Percentiles rank a stretch among this genome's conserved stretches.
These are phyloP conservation scores for Notodonta dromedarius DNA, from an alignment of 2,888 invertebrate genomes.

Conservation along the genomic window DNA sequence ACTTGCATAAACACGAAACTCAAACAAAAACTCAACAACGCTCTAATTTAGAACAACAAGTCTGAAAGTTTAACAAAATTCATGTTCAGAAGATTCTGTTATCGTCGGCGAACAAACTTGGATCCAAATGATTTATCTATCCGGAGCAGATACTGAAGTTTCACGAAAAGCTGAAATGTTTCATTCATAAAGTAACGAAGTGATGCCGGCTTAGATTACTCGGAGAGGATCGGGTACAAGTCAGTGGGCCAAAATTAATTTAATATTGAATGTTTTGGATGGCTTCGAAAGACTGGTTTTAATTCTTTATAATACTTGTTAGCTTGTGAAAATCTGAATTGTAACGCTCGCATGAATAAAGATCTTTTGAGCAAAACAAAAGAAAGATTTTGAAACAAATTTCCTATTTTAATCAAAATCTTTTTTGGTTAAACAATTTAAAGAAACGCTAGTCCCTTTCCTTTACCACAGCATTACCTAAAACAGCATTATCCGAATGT, in stretches of 20 bases:
- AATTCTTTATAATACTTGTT: conserved; percentile 30
- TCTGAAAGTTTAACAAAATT: conserved; percentile 37
- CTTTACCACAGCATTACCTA: neutral
- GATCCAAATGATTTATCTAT: conserved; percentile 46
- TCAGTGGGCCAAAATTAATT: conserved; percentile 36
- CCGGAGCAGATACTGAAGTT: conserved; percentile 38
- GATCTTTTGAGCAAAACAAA: neutral
- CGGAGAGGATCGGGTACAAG: conserved; percentile 27
- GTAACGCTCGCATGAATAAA: neutral
- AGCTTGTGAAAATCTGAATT: conserved; percentile 9
- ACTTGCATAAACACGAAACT: conserved; percentile 29
- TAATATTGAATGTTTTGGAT: conserved; percentile 24
- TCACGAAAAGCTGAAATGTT: conserved; percentile 42
- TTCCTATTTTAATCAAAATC: too few species aligned
- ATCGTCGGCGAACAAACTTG: conserved; percentile 39
- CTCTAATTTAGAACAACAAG: conserved; percentile 39
- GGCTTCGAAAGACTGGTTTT: conserved; percentile 23
- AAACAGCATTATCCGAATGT: conserved; percentile 40
- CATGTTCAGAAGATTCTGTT: conserved; percentile 37
- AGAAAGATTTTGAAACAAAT: neutral
- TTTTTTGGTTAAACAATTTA: too few species aligned
- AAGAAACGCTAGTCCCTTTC: neutral
- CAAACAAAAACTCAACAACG: conserved; percentile 22
- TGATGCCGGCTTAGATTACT: conserved; percentile 38
- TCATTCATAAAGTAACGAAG: conserved; percentile 44